Conservation (phyloP, 2,113 vertebrate species). For the Oryzias javanicus region DNA sequence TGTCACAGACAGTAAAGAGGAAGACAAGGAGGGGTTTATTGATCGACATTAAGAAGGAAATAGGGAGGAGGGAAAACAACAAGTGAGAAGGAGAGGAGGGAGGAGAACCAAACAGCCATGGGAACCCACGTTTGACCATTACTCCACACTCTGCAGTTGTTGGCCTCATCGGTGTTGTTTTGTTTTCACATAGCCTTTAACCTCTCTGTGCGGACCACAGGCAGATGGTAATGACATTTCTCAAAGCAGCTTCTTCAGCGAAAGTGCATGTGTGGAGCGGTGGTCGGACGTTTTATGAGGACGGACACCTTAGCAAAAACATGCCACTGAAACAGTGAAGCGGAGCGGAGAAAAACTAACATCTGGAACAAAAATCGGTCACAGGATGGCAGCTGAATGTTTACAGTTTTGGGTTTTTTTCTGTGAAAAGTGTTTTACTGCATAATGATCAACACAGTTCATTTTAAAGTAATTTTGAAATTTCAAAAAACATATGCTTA, state of each 20-base stretch:
- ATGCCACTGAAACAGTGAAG: not conserved
- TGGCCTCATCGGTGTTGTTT: constrained; percentile 33
- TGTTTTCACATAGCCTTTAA: constrained; percentile 58
- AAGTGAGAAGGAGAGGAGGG: not conserved
- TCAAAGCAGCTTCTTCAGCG: constrained; percentile 13
- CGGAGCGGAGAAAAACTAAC: not conserved
- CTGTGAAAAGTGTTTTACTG: too few relatives aligned
- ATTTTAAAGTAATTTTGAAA: too few relatives aligned
- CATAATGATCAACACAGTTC: too few relatives aligned
- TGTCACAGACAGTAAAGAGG: not conserved
- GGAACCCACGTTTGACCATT: constrained; percentile 39
- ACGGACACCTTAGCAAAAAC: constrained; percentile 13
- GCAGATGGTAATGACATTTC: constrained; percentile 44
- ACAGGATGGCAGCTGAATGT: too few relatives aligned
- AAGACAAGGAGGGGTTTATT: constrained; percentile 8
- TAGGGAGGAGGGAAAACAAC: constrained; percentile 18
- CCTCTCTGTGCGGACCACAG: constrained; percentile 34
- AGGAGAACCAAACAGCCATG: constrained; percentile 30
- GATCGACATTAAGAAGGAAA: constrained; percentile 12
- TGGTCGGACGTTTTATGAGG: constrained; percentile 12
- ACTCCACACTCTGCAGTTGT: constrained; percentile 42
- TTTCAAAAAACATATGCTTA: too few relatives aligned
- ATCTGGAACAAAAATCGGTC: not conserved
- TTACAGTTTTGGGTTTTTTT: too few relatives aligned
- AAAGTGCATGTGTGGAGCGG: constrained; percentile 16